Base-by-base conservation (phyloP, 2,888 invertebrate species). In the Netelia inedita region DNA sequence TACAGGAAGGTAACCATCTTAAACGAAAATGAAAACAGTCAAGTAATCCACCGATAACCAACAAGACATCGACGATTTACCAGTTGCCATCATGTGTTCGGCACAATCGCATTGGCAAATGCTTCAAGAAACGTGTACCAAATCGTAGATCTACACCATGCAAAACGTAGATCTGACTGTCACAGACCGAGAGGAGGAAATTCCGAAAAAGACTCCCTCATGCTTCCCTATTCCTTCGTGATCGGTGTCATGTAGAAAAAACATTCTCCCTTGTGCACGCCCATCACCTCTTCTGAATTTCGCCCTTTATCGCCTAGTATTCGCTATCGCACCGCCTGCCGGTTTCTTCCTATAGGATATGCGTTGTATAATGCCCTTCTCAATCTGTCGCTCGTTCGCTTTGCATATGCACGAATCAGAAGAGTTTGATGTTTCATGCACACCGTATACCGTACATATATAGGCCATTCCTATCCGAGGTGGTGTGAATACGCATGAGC, bases 361-460 rank as follows among this genome's bases (percentile, higher is more conserved):
- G 35, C 55, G 35, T 57, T 41, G 53, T 81, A 68, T 21, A 68
- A 68, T 69, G 41, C 57, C 19, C 43, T 57, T 76, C 69, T 23
- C 66, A 5, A 35, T 80, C 43, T 43, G n/a, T 65, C 75, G 50
- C 35, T 57, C 21, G 41, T 79, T 75, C 63, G 35, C 41, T 57
- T 65, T 28, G 21, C 28, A 59, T 75, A 50, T 55, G 53, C 23
- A 28, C 59, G 69, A 75, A 74, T 69, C 79, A 53, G 65, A 55
- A 61, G 74, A 71, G 65, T 79, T 80, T 83, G 83, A 83, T 72
- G 79, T 78, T 84, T 81, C 80, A 81, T 73, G 83, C 76, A 76
- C 63, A 73, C 72, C 55, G 35, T 68, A 79, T 21, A 69, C 23
- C 16, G 50, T 35, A 19, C 59, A 21, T 57, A 41, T n/a, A 21